Conservation (phyloP, 37 sponge, comb jelly and placozoan species). For the Spongia lamella region DNA sequence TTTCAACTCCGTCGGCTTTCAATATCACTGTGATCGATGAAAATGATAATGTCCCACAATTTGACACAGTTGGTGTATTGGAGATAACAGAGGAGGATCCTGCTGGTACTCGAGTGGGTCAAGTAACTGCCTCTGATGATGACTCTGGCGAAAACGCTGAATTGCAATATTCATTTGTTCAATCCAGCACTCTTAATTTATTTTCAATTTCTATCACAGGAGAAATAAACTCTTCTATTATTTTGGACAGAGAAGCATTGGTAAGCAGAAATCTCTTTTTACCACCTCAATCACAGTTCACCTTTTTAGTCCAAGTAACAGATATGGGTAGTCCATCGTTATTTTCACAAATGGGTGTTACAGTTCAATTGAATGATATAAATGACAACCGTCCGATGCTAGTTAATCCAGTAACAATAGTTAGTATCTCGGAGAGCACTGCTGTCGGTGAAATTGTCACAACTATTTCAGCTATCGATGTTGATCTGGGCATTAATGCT, state of each 20-base stretch:
- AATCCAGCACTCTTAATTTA: neutral
- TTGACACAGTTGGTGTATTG: conserved; percentile 9
- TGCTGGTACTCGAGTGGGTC: neutral
- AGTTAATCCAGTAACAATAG: neutral
- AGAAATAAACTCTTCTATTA: conserved; percentile 15
- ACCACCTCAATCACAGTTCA: neutral
- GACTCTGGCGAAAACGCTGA: conserved; percentile 24
- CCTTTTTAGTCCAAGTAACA: neutral
- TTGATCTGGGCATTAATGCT: conserved; percentile 59
- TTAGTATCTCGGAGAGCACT: conserved; percentile 36
- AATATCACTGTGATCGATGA: conserved; percentile 1
- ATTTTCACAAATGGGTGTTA: neutral
- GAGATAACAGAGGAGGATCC: neutral
- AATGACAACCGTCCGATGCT: conserved; percentile 45
- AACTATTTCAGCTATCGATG: conserved; percentile 35
- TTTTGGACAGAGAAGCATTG: conserved; percentile 49
- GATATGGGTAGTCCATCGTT: neutral
- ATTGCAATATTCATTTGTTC: conserved; percentile 12
- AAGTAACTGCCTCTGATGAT: conserved; percentile 19
- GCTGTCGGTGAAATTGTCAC: conserved; percentile 16
- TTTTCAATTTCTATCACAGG: conserved; percentile 43
- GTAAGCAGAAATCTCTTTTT: too few species aligned
- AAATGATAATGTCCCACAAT: conserved; percentile 4
- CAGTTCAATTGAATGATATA: conserved; percentile 2
- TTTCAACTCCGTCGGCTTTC: neutral